Base-by-base conservation (phyloP, 2,888 invertebrate genomes). In the Hoplodrina blanda region DNA sequence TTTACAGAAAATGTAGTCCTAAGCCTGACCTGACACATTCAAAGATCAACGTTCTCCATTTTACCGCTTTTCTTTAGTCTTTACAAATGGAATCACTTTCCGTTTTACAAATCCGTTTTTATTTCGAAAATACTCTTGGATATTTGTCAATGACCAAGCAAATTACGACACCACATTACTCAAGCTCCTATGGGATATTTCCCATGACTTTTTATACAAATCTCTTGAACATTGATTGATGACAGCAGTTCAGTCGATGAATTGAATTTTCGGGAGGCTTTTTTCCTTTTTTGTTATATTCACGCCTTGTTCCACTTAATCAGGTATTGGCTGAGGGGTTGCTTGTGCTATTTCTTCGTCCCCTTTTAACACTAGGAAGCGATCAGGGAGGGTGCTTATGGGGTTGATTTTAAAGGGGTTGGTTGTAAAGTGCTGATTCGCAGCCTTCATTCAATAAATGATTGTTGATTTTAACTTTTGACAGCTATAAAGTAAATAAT, bases 81-180 rank as follows among this genome's bases (percentile, higher is more conserved):
- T 33, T 30, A 33, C 13, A 53, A 53, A 53, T 33, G 2, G 17
- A 30, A 4, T n/a, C n/a, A 33, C 55, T 33, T 17, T n/a, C 17
- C 0, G 17, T 13, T 1, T 25, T 19, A 46, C 6, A 53, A 53
- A 52, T 17, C 5, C 17, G 0, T 44, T 46, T 53, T 20, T 44
- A 55, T 60, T 8, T 0, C 15, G 25, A 70, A 72, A 20, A 20
- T n/a, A 30, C 10, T 50, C 17, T 41, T 30, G 15, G 11, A 7
- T 62, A 53, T 49, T 56, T 61, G 20, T 11, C 52, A 78, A 72
- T 62, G 73, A 78, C 41, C 6, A 41, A 78, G 78, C 56, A 78
- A 17, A 49, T 78, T 56, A 61, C 11, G 25, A 17, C 55, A 37
- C 44, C 49, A 37, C n/a, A 61, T 78, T 71, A 72, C 41, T 57